phyloP scores from a whole-genome alignment of 2,888 invertebrate genomes.

The Podotricha telesiphe region DNA sequence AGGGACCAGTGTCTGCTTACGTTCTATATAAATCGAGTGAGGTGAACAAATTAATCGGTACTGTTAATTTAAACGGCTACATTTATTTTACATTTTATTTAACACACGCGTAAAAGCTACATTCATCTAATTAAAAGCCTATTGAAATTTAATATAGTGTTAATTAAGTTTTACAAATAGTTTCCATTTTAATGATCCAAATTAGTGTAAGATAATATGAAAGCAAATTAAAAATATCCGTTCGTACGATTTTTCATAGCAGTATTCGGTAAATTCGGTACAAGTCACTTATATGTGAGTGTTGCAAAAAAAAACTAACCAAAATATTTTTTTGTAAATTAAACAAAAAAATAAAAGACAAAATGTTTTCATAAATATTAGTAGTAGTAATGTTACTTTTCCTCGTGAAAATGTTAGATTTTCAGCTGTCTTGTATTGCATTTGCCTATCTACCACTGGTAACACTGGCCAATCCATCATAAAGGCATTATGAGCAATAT shows the following conservation, averaged over 20 bases:
- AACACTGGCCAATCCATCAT: slow-evolving; percentile 13
- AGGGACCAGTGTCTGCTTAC: slow-evolving; percentile 13
- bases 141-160: background rate
- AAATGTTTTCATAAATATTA: no score
- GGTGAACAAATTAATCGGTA: background rate
- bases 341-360: no score
- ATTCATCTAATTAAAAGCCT: background rate
- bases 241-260: background rate
- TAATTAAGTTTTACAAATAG: no score
- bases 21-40: slow-evolving; percentile 1
- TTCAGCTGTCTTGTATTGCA: no score
- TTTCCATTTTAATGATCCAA: background rate
- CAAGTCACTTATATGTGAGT: no score
- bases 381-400: no score
- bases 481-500: slow-evolving; percentile 2
- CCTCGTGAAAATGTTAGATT: no score
- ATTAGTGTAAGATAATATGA: background rate
- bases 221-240: background rate
- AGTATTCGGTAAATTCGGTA: no score
- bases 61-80: slow-evolving; percentile 2
- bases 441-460: background rate
- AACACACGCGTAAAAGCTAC: background rate
- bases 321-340: no score
- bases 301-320: no score
- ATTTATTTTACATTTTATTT: slow-evolving; percentile 20